Evolutionary conservation across 2,113 vertebrate genomes (phyloP).

Genomic region (Cygnus buccinator): DNA sequence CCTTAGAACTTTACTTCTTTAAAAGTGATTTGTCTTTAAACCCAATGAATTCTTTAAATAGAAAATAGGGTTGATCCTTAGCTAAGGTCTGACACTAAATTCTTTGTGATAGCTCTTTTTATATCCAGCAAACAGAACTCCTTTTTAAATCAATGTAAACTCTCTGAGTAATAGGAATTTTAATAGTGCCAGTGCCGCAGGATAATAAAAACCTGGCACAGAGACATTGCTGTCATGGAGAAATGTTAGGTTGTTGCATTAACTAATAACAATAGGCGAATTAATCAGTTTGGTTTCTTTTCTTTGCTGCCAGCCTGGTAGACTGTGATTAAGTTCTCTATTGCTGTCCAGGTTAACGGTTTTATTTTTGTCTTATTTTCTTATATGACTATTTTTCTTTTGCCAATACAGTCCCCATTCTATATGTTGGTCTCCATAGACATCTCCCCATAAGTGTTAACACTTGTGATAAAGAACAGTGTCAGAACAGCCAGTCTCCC

Average conservation of each 20-base stretch:
- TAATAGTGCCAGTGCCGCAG: slow-evolving; percentile 44
- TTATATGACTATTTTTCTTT: slow-evolving; percentile 26
- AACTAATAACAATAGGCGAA: slow-evolving; percentile 59
- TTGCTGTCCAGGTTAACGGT: neutral
- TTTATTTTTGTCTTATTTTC: slow-evolving; percentile 40
- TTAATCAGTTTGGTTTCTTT: slow-evolving; percentile 40
- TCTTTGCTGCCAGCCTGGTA: slow-evolving; percentile 14
- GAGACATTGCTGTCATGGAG: slow-evolving; percentile 34
- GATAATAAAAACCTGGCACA: slow-evolving; percentile 62
- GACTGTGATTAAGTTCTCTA: slow-evolving; percentile 49
- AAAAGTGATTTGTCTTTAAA: neutral
- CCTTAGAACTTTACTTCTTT: neutral
- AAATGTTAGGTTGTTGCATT: slow-evolving; percentile 65
- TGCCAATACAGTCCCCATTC: neutral
- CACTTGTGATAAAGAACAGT: neutral
- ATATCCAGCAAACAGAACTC: slow-evolving; percentile 10
- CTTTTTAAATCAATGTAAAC: slow-evolving; percentile 44
- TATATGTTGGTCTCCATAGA: slow-evolving; percentile 1
- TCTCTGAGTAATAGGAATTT: slow-evolving; percentile 23
- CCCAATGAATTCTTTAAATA: neutral
- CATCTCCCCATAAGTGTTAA: neutral
- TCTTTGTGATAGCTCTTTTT: slow-evolving; percentile 9
- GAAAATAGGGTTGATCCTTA: neutral
- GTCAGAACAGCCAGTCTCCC: neutral
- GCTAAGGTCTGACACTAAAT: neutral